phyloP scores from a whole-genome alignment of 2,888 invertebrate species.

The Tachystola acroxantha region DNA sequence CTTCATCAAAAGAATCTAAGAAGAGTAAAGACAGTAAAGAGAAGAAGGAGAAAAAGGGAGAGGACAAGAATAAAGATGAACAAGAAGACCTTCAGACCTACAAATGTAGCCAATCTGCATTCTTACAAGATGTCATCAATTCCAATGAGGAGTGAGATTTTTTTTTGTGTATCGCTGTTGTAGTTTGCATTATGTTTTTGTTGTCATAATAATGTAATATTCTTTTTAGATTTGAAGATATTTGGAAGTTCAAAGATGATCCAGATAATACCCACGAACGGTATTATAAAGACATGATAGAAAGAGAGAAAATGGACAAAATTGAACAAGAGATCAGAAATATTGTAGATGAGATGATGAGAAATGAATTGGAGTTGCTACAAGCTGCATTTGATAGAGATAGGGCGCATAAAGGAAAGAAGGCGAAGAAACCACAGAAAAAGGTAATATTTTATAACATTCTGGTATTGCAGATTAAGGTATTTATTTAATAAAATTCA shows the following conservation, averaged over 20 bases:
- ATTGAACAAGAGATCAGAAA: conserved; percentile 90
- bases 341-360: conserved; percentile 88
- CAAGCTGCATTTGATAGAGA: conserved; percentile 87
- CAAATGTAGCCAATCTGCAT: conserved; percentile 83
- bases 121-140: conserved; percentile 83
- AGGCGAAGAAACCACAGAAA: conserved; percentile 86
- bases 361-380: conserved; percentile 82
- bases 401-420: conserved; percentile 85
- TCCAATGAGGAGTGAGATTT: conserved; percentile 83
- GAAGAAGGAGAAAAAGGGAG: conserved; percentile 71
- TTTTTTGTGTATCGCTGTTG: neutral
- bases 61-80: conserved; percentile 79
- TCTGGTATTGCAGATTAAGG: neutral
- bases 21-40: conserved; percentile 85
- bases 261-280: conserved; percentile 84
- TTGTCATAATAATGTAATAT: no score
- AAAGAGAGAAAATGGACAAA: conserved; percentile 88
- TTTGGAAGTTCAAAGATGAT: conserved; percentile 91
- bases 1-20: conserved; percentile 87
- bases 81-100: conserved; percentile 80
- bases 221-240: conserved; percentile 83
- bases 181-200: no score
- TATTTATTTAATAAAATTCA: no score
- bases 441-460: conserved; percentile 45
- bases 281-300: conserved; percentile 90